Conservation (phyloP, 2,797 vertebrate species). For the Thaleichthys pacificus region DNA sequence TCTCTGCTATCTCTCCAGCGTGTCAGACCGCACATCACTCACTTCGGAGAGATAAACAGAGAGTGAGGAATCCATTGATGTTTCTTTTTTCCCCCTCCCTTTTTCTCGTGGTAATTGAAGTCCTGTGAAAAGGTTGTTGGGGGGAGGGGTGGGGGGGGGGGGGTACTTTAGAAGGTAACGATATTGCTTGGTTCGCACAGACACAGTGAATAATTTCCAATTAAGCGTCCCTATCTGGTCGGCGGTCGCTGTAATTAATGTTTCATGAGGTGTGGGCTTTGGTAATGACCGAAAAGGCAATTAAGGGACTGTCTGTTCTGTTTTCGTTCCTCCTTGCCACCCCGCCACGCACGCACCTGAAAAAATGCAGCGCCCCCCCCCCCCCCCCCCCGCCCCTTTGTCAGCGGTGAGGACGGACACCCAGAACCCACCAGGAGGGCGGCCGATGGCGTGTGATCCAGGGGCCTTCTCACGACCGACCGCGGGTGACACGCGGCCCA, state of each 20-base stretch:
- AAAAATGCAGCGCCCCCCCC: constrained; percentile 8
- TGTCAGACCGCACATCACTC: constrained; percentile 47
- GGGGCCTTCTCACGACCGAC: background rate
- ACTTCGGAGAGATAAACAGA: constrained; percentile 41
- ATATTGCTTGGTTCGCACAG: constrained; percentile 57
- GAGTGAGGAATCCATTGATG: constrained; percentile 48
- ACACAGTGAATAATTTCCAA: constrained; percentile 70
- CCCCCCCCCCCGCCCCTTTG: background rate
- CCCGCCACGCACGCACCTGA: constrained; percentile 46
- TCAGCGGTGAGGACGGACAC: background rate
- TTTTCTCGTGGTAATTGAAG: constrained; percentile 48
- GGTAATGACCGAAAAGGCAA: constrained; percentile 76
- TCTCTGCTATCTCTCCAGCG: constrained; percentile 51
- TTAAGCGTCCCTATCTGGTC: constrained; percentile 70
- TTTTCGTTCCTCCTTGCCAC: constrained; percentile 65
- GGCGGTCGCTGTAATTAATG: constrained; percentile 75
- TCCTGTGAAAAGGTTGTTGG: constrained; percentile 44
- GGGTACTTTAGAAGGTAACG: constrained; percentile 35
- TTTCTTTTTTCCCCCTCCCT: constrained; percentile 19
- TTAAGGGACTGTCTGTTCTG: constrained; percentile 65
- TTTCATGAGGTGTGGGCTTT: constrained; percentile 72
- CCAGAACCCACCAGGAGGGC: background rate
- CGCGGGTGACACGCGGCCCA: background rate
- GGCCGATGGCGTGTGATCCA: background rate
- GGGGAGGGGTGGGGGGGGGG: background rate